phyloP scores from a whole-genome alignment of 2,113 vertebrate genomes.

The Tyrannus savana region DNA sequence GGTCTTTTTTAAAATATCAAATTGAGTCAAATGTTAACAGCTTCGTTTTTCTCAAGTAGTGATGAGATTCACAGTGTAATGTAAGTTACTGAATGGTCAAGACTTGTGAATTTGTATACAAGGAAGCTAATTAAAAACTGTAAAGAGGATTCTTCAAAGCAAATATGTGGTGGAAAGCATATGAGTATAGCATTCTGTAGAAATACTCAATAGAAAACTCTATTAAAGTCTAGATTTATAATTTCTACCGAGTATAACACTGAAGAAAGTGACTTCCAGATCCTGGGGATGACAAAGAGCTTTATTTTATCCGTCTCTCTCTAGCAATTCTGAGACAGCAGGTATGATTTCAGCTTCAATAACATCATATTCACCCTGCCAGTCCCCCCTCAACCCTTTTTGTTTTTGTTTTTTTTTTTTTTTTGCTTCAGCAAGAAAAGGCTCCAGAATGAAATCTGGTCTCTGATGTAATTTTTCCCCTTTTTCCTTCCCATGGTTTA shows the following conservation, averaged over 20 bases:
- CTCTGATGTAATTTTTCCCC: not conserved
- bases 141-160: not conserved
- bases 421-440: not conserved
- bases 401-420: no score
- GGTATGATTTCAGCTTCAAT: not conserved
- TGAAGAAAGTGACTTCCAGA: not conserved
- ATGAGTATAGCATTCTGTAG: not conserved
- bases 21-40: not conserved
- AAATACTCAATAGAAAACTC: not conserved
- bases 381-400: fast-evolving
- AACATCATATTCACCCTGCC: not conserved
- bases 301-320: not conserved
- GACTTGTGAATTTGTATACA: not conserved
- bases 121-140: not conserved
- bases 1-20: not conserved
- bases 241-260: not conserved
- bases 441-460: not conserved
- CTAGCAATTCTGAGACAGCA: not conserved
- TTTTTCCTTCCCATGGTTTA: not conserved
- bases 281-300: not conserved
- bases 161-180: not conserved
- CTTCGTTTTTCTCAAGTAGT: not conserved
- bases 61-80: not conserved
- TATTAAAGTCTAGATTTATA: not conserved
- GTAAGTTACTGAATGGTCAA: not conserved